Evolutionary conservation across 2,888 invertebrate genomes (phyloP).

Genomic region (Glaucopsyche alexis): DNA sequence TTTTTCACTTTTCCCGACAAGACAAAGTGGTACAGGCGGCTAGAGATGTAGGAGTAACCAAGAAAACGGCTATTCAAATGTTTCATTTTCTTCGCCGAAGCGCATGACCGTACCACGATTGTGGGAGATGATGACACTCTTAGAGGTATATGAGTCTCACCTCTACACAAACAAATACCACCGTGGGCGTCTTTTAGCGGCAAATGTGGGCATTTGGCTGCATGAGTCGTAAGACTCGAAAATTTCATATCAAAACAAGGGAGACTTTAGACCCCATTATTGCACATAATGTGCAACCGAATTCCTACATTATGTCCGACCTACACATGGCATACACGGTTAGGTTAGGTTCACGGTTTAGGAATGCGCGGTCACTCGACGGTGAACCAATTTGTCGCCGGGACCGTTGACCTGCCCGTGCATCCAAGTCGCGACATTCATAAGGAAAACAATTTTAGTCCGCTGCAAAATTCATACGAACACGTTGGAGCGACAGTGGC

Average conservation of each 20-base stretch:
- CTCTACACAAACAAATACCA: conserved; percentile 12
- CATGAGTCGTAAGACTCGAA: neutral
- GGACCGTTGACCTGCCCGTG: neutral
- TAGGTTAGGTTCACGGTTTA: neutral
- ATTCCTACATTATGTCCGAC: neutral
- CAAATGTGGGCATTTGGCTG: conserved; percentile 4
- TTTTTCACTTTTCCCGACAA: neutral
- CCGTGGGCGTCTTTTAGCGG: conserved; percentile 1
- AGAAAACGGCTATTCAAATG: neutral
- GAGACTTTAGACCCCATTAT: neutral
- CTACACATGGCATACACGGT: neutral
- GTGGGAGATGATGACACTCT: conserved; percentile 2
- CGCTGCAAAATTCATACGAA: neutral
- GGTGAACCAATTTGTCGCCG: neutral
- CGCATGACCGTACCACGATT: neutral
- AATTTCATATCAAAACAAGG: neutral
- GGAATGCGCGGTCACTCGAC: neutral
- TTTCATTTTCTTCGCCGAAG: neutral
- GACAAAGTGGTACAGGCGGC: no score
- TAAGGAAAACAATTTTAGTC: neutral
- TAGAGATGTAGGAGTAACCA: neutral
- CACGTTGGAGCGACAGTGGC: neutral
- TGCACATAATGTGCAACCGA: neutral
- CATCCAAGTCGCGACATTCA: neutral
- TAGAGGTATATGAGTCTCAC: neutral